These are phyloP conservation scores for Phalacrocorax pelagicus DNA, from an alignment of 2,113 vertebrate genomes.

Conservation along the genomic window DNA sequence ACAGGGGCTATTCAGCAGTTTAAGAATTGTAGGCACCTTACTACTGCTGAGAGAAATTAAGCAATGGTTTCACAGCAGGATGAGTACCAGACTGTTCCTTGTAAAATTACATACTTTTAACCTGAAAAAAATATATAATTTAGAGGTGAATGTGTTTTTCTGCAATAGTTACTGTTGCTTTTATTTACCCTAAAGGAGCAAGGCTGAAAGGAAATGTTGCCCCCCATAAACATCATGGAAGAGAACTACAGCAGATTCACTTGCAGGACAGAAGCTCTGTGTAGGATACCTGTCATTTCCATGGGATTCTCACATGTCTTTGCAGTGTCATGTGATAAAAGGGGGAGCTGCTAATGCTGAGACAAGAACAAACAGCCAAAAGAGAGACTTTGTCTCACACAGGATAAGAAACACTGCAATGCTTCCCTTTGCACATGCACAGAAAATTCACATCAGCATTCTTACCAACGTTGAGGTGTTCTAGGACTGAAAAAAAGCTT, in stretches of 20 bases:
- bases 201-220: conserved; percentile 47
- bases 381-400: background rate
- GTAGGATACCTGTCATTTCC: background rate
- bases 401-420: background rate
- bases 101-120: conserved; percentile 74
- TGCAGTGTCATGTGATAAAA: background rate
- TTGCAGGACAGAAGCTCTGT: conserved; percentile 1
- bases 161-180: conserved; percentile 47
- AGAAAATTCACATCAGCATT: background rate
- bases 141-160: conserved; percentile 59
- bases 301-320: background rate
- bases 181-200: conserved; percentile 38
- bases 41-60: conserved; percentile 69
- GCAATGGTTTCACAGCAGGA: conserved; percentile 69
- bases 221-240: conserved; percentile 38
- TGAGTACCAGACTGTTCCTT: conserved; percentile 48
- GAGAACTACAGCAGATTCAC: conserved; percentile 17
- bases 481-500: background rate
- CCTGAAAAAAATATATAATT: conserved; percentile 71
- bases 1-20: conserved; percentile 29
- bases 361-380: background rate
- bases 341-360: background rate
- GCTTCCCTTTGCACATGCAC: background rate
- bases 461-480: background rate
- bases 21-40: conserved; percentile 37